These are phyloP conservation scores for Micronycteris hirsuta DNA, from an alignment of 2,113 vertebrate species.

Conservation along the genomic window DNA sequence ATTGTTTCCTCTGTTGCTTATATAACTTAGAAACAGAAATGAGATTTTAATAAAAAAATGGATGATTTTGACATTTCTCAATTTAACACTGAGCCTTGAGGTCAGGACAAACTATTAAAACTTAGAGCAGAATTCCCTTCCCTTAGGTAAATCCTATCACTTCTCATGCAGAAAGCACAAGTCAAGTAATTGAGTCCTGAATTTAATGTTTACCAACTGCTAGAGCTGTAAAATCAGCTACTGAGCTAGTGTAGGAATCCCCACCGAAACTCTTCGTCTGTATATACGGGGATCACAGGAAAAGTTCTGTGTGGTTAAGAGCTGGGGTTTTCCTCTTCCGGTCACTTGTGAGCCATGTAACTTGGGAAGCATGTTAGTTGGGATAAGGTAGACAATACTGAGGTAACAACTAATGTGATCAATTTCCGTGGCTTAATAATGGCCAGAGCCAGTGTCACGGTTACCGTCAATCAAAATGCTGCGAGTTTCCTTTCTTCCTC, in stretches of 20 bases:
- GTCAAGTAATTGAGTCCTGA: not conserved
- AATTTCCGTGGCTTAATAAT: not conserved
- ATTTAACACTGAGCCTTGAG: not conserved
- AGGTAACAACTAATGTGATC: not conserved
- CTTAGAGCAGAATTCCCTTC: not conserved
- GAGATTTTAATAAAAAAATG: not conserved
- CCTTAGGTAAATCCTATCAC: not conserved
- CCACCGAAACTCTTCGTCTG: not conserved
- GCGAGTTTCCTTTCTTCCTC: not conserved
- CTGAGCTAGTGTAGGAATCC: not conserved
- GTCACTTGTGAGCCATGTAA: not conserved
- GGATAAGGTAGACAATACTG: not conserved
- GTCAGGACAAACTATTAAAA: not conserved
- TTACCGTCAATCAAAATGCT: not conserved
- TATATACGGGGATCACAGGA: not conserved
- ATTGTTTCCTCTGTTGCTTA: not conserved
- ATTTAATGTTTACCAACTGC: not conserved
- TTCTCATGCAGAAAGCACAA: not conserved
- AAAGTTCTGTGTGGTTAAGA: not conserved
- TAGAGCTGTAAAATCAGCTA: not conserved
- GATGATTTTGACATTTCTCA: not conserved
- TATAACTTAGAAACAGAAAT: constrained; percentile 9
- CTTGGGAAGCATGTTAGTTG: not conserved
- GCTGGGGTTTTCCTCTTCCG: not conserved
- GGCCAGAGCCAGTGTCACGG: not conserved